These are phyloP conservation scores for Sabatieria punctata DNA, from an alignment of 2,888 invertebrate species.

Conservation along the genomic window DNA sequence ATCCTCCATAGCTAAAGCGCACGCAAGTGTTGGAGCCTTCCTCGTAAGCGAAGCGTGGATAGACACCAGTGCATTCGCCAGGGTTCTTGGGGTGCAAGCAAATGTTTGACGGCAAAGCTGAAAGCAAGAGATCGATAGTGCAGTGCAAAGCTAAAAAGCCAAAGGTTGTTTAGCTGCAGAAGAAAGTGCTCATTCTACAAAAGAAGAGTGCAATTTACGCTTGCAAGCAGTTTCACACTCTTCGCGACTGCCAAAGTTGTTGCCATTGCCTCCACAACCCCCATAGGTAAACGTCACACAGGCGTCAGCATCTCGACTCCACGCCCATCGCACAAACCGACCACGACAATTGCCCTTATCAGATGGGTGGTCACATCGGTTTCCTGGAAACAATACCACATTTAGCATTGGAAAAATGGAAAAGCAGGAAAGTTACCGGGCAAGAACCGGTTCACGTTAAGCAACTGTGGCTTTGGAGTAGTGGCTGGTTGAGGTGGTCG, in stretches of 20 bases:
- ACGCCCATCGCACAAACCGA: constrained; percentile 15
- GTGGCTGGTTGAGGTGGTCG: too few species aligned
- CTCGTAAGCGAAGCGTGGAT: constrained; percentile 32
- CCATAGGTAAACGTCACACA: constrained; percentile 4
- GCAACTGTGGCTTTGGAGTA: too few species aligned
- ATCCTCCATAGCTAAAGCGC: constrained; percentile 35
- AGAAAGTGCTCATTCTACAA: background rate
- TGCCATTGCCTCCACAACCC: constrained; percentile 7
- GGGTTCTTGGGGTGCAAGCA: constrained; percentile 28
- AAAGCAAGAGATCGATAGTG: background rate
- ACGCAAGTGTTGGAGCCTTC: constrained; percentile 24
- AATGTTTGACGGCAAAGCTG: constrained; percentile 13
- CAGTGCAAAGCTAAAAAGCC: too few species aligned
- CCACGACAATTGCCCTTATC: constrained; percentile 28
- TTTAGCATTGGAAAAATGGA: too few species aligned
- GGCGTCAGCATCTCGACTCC: background rate
- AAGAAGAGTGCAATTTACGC: background rate
- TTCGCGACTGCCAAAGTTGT: background rate
- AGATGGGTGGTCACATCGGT: constrained; percentile 26
- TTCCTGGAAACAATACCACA: constrained; percentile 11
- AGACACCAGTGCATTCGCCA: constrained; percentile 25
- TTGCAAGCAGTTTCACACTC: background rate
- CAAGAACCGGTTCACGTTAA: too few species aligned
- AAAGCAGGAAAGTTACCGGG: too few species aligned
- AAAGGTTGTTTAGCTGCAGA: too few species aligned